phyloP scores from a whole-genome alignment of 2,888 invertebrate genomes.

The Diaperis boleti region DNA sequence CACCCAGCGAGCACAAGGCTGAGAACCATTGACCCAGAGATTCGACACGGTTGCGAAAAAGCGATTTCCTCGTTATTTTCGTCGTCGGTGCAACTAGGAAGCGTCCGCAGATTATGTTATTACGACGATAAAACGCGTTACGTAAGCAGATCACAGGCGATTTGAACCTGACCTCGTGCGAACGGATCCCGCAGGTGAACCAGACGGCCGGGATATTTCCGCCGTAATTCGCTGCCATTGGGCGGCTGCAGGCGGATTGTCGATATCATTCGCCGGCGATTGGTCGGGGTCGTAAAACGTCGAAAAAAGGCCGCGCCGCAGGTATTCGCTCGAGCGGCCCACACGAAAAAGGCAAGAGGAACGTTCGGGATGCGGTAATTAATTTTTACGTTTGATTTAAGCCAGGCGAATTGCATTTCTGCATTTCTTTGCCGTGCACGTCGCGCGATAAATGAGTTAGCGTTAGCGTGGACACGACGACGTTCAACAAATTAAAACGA shows the following conservation, averaged over 20 bases:
- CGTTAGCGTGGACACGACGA: constrained; percentile 34
- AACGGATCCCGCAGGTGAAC: constrained; percentile 36
- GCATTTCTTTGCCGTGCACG: constrained; percentile 5
- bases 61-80: constrained; percentile 21
- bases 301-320: constrained; percentile 2
- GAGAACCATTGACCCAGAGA: constrained; percentile 30
- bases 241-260: no score
- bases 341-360: constrained; percentile 11
- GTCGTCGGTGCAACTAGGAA: constrained; percentile 22
- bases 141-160: constrained; percentile 43
- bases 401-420: constrained; percentile 1
- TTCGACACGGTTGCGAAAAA: constrained; percentile 16
- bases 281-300: background rate
- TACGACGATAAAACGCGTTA: constrained; percentile 43
- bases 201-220: background rate
- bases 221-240: background rate
- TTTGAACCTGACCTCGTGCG: constrained; percentile 41
- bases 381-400: constrained; percentile 23
- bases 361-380: constrained; percentile 14
- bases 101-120: constrained; percentile 42
- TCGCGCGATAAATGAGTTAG: constrained; percentile 33
- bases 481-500: constrained; percentile 45
- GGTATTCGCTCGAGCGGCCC: constrained; percentile 23
- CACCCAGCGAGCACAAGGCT: constrained; percentile 30
- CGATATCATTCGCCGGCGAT: background rate